Percentiles rank a stretch among this genome's conserved stretches.
These are phyloP conservation scores for Ceratina calcarata DNA, from an alignment of 1,140 invertebrate genomes.

Conservation along the genomic window DNA sequence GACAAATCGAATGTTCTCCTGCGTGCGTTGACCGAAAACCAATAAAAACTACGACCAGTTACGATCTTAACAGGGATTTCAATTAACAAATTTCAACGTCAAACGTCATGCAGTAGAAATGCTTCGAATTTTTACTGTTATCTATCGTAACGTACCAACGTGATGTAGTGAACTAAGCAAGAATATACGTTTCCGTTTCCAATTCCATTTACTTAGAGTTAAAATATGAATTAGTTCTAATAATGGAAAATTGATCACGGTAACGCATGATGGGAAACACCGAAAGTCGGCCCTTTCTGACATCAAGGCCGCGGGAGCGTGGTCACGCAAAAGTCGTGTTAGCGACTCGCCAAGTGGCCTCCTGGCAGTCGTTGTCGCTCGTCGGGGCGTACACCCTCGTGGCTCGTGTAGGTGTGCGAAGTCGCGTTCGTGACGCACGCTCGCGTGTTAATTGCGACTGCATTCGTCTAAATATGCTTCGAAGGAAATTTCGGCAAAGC, in stretches of 20 bases:
- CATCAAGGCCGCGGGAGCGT: slow-evolving; percentile 54
- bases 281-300: slow-evolving; percentile 65
- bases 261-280: not conserved
- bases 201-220: not conserved
- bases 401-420: slow-evolving; percentile 47
- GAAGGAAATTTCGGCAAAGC: slow-evolving; percentile 32
- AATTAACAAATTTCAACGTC: not conserved
- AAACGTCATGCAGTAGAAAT: not conserved
- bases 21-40: slow-evolving; percentile 17
- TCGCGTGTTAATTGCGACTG: slow-evolving; percentile 62
- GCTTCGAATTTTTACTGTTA: not conserved
- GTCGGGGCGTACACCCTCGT: slow-evolving; percentile 55
- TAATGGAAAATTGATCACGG: not conserved
- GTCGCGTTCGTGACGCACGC: slow-evolving; percentile 34
- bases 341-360: slow-evolving; percentile 75
- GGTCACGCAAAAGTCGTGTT: slow-evolving; percentile 77
- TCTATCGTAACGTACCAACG: no score
- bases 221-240: not conserved
- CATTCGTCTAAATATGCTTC: slow-evolving; percentile 18
- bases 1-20: slow-evolving; percentile 10
- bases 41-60: not conserved
- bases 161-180: no score
- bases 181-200: not conserved
- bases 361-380: slow-evolving; percentile 37
- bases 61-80: not conserved